Evolutionary conservation across 2,113 vertebrate species (phyloP).

Genomic region (Callocephalon fimbriatum): DNA sequence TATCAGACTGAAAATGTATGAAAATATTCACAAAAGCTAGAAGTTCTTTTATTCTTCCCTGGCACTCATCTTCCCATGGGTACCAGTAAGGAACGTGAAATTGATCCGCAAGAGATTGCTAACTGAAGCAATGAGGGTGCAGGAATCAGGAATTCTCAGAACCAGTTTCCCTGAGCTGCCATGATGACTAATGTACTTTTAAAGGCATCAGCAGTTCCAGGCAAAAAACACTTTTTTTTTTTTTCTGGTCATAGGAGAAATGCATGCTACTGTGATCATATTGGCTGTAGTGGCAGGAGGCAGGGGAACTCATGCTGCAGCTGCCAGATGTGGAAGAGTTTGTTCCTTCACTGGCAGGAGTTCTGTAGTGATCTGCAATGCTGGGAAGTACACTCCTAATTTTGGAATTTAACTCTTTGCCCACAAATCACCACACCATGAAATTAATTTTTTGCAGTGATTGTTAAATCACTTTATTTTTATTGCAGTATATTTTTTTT

Average conservation of each 20-base stretch:
- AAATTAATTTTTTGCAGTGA: neutral
- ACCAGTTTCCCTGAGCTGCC: neutral
- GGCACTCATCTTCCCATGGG: neutral
- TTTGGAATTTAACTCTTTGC: constrained; percentile 59
- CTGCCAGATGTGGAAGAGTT: constrained; percentile 28
- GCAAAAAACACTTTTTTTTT: neutral
- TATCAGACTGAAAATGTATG: neutral
- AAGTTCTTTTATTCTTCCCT: neutral
- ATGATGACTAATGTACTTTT: constrained; percentile 23
- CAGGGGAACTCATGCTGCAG: constrained; percentile 14
- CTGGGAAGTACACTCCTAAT: constrained; percentile 19
- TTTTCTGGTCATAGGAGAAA: neutral
- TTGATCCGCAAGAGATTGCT: neutral
- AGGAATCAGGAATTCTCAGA: neutral
- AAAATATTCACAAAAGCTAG: neutral
- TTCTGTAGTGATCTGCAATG: constrained; percentile 18
- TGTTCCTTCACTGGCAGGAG: constrained; percentile 49
- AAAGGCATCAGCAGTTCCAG: constrained; percentile 14
- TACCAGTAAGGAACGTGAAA: neutral
- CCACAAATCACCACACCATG: neutral
- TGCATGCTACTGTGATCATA: constrained; percentile 14
- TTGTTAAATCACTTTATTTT: neutral
- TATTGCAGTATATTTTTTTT: neutral
- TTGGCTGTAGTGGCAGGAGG: constrained; percentile 27
- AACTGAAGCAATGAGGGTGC: neutral